phyloP scores from a whole-genome alignment of 2,888 invertebrate species.

The Cosmia trapezina region DNA sequence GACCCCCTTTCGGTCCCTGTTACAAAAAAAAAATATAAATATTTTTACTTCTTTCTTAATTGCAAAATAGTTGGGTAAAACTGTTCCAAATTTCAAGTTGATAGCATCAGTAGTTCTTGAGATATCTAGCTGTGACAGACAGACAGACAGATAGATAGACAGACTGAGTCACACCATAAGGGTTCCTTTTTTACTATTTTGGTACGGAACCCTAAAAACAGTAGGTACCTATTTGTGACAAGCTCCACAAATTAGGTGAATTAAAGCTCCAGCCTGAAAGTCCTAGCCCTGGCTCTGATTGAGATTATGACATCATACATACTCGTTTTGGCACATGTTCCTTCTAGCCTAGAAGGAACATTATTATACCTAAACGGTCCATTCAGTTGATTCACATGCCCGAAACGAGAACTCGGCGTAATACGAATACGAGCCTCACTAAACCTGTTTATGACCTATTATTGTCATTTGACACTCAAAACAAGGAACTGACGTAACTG shows the following conservation, averaged over 20 bases:
- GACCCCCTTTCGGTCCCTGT: too few relatives aligned
- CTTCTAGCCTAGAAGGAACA: conserved; percentile 2
- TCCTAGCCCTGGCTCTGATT: not conserved
- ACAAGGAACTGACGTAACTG: conserved; percentile 75
- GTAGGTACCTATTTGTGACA: not conserved
- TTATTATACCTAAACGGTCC: conserved; percentile 22
- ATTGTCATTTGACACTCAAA: conserved; percentile 72
- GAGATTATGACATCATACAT: conserved; percentile 6
- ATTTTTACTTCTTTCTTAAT: too few relatives aligned
- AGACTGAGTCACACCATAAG: too few relatives aligned
- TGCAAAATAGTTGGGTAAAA: too few relatives aligned
- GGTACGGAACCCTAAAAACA: too few relatives aligned
- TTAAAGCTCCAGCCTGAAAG: not conserved
- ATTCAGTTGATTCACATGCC: conserved; percentile 51
- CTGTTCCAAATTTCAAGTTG: too few relatives aligned
- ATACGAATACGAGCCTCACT: conserved; percentile 59
- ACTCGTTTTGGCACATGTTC: not conserved
- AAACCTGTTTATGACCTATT: conserved; percentile 74
- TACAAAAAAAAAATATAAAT: too few relatives aligned
- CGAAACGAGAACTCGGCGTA: conserved; percentile 46
- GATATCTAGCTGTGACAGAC: too few relatives aligned
- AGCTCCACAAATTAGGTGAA: not conserved
- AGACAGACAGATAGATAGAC: too few relatives aligned
- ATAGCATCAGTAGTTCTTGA: too few relatives aligned
- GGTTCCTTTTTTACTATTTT: too few relatives aligned